phyloP scores from a whole-genome alignment of 2,797 vertebrate genomes.

The Anomalospiza imberbis region DNA sequence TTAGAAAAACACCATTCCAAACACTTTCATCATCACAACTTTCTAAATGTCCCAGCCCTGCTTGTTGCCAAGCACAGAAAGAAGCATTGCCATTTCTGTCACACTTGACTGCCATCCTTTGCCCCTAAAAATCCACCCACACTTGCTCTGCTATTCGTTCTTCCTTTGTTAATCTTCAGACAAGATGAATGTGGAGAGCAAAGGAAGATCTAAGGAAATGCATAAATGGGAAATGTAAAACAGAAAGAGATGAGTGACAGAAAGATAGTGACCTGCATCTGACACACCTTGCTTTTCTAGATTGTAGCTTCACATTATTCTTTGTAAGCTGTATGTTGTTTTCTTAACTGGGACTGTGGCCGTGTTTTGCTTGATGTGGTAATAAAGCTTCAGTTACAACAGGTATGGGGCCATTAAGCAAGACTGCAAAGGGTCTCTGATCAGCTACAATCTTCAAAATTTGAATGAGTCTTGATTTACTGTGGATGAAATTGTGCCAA shows the following conservation, averaged over 20 bases:
- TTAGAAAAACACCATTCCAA: slow-evolving; percentile 66
- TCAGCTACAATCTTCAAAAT: slow-evolving; percentile 19
- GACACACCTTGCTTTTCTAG: slow-evolving; percentile 16
- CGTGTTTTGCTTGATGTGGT: neutral
- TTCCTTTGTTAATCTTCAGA: neutral
- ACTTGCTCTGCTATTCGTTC: neutral
- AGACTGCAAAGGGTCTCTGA: slow-evolving; percentile 45
- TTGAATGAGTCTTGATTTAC: slow-evolving; percentile 7
- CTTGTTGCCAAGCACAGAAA: slow-evolving; percentile 27
- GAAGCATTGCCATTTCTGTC: slow-evolving; percentile 13
- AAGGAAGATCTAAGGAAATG: neutral
- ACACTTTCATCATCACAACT: slow-evolving; percentile 63
- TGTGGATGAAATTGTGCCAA: neutral
- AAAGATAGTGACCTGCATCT: neutral
- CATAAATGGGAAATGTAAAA: neutral
- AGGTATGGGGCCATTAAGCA: neutral
- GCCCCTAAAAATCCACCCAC: slow-evolving; percentile 6
- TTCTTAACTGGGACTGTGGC: neutral
- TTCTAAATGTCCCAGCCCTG: slow-evolving; percentile 49
- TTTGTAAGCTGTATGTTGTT: neutral
- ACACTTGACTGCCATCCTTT: slow-evolving; percentile 22
- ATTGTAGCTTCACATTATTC: neutral
- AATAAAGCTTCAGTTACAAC: slow-evolving; percentile 1
- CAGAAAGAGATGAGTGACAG: slow-evolving; percentile 4
- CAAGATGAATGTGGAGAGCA: neutral